Base-by-base conservation (phyloP, 2,888 invertebrate species). In the Chaetogeoica ovagalla region DNA sequence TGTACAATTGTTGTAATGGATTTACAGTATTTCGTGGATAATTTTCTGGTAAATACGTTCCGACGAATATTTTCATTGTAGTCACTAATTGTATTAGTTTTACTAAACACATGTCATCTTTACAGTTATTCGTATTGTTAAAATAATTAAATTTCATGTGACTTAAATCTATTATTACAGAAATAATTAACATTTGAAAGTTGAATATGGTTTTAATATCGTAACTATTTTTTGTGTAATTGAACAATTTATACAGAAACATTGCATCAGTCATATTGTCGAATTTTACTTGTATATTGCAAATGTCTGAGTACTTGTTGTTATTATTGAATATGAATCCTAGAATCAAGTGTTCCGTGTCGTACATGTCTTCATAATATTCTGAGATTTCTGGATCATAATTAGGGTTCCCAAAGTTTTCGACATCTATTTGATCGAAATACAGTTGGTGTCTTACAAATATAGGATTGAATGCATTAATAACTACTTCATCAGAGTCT, bases 151-250 rank as follows among this genome's bases (percentile, higher is more conserved):
- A n/a, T 59, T 59, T 5, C n/a, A 59, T n/a, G n/a, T 19, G 3
- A 59, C 19, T n/a, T 59, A 59, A 59, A 59, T 59, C 59, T n/a
- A n/a, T 8, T 59, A 59, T 59, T 59, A 59, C 59, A 59, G 7
- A 19, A n/a, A 59, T 59, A n/a, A 59, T n/a, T 59, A 59, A 59
- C 59, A 59, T 59, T 59, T 59, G 59, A 59, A n/a, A 59, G 3
- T 59, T n/a, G n/a, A 59, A 59, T 59, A 59, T 59, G 19, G 59
- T 59, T n/a, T n/a, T 59, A 0, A 59, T 59, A n/a, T 59, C n/a
- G 9, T 59, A 59, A n/a, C 59, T n/a, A 6, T 59, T n/a, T n/a
- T n/a, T n/a, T n/a, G n/a, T n/a, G n/a, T 59, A n/a, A n/a, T 59
- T 8, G n/a, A n/a, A 59, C 5, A 59, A 5, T n/a, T 59, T n/a